Conservation (phyloP, 2,797 vertebrate genomes). For the Austrolebias charrua region DNA sequence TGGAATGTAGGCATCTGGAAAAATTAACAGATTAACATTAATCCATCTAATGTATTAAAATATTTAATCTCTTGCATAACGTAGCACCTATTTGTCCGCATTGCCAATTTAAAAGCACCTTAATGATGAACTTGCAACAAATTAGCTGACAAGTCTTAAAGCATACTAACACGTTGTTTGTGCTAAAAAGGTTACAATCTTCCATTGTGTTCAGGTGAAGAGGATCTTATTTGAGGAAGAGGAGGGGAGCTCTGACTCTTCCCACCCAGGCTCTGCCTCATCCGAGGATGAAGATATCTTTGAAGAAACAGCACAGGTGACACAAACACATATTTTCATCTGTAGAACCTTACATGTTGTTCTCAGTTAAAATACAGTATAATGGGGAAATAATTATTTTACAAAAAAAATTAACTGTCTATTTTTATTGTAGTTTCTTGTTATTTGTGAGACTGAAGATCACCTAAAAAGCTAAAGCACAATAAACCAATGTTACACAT, state of each 20-base stretch:
- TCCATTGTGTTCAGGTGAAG: constrained; percentile 79
- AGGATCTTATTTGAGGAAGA: constrained; percentile 93
- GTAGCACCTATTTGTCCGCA: not conserved
- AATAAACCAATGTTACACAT: no score
- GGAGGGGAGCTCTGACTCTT: constrained; percentile 91
- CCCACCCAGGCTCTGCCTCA: constrained; percentile 91
- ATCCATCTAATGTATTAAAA: not conserved
- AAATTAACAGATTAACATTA: not conserved
- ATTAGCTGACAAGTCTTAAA: not conserved
- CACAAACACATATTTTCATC: fast-evolving
- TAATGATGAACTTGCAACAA: not conserved
- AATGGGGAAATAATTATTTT: no score
- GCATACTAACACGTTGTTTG: not conserved
- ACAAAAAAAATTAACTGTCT: no score
- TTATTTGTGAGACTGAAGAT: no score
- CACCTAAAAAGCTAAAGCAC: no score
- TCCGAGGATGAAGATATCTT: constrained; percentile 99
- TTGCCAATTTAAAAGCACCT: not conserved
- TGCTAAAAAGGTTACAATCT: not conserved
- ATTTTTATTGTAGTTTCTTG: no score
- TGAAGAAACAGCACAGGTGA: constrained; percentile 94
- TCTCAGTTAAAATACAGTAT: not conserved
- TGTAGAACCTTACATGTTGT: not conserved
- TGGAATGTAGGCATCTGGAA: not conserved
- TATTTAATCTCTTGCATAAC: not conserved